Evolutionary conservation across 2,888 invertebrate genomes (phyloP).

Genomic region (Ichneumon xanthorius): DNA sequence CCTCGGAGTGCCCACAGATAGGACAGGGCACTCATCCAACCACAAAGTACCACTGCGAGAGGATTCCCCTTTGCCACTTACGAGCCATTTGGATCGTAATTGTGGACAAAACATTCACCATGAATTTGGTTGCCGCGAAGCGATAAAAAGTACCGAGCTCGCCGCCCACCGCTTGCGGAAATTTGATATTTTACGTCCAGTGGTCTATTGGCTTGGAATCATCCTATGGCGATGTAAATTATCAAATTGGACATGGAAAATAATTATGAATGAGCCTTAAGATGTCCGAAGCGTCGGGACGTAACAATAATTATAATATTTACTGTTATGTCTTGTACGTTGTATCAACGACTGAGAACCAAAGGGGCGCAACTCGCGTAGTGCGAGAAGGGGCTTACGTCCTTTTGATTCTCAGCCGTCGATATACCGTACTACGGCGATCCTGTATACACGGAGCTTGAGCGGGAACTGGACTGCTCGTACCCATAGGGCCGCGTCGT

Average conservation of each 20-base stretch:
- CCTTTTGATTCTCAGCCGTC: slow-evolving; percentile 2
- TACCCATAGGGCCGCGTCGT: slow-evolving; percentile 48
- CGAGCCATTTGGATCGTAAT: neutral
- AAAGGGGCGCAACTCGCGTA: neutral
- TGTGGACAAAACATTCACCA: neutral
- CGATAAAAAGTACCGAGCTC: neutral
- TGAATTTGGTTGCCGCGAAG: neutral
- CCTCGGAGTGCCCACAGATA: neutral
- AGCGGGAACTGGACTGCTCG: slow-evolving; percentile 25
- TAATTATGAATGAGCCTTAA: neutral
- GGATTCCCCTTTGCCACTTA: neutral
- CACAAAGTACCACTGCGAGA: neutral
- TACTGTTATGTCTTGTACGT: neutral
- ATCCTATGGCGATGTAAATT: neutral
- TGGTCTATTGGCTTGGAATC: too few species aligned
- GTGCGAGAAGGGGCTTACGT: too few species aligned
- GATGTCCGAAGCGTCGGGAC: neutral
- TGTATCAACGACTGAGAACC: neutral
- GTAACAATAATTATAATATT: too few species aligned
- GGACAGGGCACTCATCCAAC: neutral
- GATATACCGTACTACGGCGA: neutral
- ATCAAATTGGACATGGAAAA: neutral
- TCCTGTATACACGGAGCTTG: slow-evolving; percentile 17
- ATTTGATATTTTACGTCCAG: too few species aligned
- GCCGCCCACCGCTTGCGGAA: too few species aligned